phyloP scores from a whole-genome alignment of 2,888 invertebrate genomes.

The Molanna angustata region DNA sequence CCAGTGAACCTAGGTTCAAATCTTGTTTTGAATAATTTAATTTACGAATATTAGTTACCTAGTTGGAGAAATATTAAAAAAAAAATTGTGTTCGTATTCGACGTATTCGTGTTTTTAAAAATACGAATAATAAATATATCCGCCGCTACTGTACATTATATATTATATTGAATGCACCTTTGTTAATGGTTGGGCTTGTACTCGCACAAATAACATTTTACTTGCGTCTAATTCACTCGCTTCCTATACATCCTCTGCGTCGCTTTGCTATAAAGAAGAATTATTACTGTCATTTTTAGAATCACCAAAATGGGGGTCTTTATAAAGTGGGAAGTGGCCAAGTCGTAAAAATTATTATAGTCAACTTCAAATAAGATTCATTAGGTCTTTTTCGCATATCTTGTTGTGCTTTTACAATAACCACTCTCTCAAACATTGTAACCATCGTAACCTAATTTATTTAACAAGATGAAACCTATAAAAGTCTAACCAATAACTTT shows the following conservation, averaged over 20 bases:
- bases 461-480: no score
- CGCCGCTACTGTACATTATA: background rate
- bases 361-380: conserved; percentile 9
- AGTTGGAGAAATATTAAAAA: no score
- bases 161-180: conserved; percentile 13
- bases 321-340: background rate
- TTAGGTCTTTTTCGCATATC: conserved; percentile 9
- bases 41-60: no score
- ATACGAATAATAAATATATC: background rate
- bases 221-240: conserved; percentile 29
- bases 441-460: no score
- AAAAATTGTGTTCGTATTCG: no score
- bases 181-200: conserved; percentile 17
- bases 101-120: no score
- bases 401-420: no score
- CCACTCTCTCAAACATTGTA: no score
- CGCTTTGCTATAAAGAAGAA: conserved; percentile 19
- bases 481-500: no score
- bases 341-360: background rate
- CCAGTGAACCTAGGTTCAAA: no score
- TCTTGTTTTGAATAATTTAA: no score
- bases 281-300: conserved; percentile 17
- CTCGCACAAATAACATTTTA: conserved; percentile 21
- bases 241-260: conserved; percentile 19
- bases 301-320: conserved; percentile 5